Evolutionary conservation across 92 coral and sea anemone genomes (phyloP), one percentile per base, ranked within the genome.

Genomic region (Epizoanthus ramosus): DNA sequence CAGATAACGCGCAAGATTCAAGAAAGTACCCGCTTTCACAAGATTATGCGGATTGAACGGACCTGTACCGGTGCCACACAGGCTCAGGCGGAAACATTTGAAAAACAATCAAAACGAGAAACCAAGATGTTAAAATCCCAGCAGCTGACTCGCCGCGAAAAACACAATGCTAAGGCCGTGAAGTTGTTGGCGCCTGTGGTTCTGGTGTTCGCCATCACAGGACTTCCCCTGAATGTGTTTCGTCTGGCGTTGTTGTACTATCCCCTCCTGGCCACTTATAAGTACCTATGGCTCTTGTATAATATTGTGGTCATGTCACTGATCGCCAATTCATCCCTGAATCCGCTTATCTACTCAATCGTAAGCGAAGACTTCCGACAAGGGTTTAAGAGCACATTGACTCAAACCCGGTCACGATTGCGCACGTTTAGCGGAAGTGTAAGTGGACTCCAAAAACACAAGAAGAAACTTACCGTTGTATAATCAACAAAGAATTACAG

Each of bases 331-430:
- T 89, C 95, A 5, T 88, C 93, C 5, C 72, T 81, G 24, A 92
- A 92, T 23, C 95, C 95, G 13, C 13, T 92, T 4, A 83, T 92
- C 47, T 92, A 92, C 64, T 86, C 89, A 21, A 61, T 92, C 12
- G 93, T 87, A 25, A 92, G 95, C 73, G 77, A 72, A 35, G 95
- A 92, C 13, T 92, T 92, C 68, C 81, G 95, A 19, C 90, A 71
- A 8, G 95, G 89, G 31, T 89, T 92, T 50, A 57, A 37, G 25
- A 77, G 45, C 58, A 77, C 71, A 4, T 56, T 77, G 6, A 45
- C 57, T 14, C 57, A 5, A 22, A 77, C 82, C 10, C 57, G 70
- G 58, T 77, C 70, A 37, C 61, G 19, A 63, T 37, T 77, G 61
- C 82, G 71, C 21, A 39, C 82, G 8, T 77, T 77, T 63, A 77